These are phyloP conservation scores for Scolopax rusticola DNA, from an alignment of 2,797 vertebrate species.

Conservation along the genomic window DNA sequence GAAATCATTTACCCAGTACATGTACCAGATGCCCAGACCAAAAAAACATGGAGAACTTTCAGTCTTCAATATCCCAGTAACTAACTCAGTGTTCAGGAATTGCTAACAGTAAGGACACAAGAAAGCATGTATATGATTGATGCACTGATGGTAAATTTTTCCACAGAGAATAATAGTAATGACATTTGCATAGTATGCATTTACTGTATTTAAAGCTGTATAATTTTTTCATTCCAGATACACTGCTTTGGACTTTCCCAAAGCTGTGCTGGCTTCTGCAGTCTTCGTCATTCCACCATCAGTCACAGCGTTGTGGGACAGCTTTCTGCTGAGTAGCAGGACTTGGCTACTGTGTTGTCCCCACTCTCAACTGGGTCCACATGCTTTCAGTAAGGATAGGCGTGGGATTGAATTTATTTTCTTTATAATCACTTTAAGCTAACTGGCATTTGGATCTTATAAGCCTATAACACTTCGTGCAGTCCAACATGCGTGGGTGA, in stretches of 20 bases:
- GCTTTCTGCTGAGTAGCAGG: background rate
- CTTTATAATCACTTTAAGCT: background rate
- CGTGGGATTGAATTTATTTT: background rate
- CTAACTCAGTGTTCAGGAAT: background rate
- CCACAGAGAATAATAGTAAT: background rate
- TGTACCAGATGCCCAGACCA: background rate
- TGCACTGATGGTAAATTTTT: background rate
- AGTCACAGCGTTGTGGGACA: background rate
- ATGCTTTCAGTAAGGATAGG: background rate
- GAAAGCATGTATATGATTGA: background rate
- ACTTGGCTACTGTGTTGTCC: background rate
- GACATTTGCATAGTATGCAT: background rate
- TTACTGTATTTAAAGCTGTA: background rate
- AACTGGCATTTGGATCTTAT: background rate
- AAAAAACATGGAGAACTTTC: background rate
- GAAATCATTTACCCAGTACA: background rate
- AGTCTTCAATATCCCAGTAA: background rate
- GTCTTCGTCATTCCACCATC: background rate
- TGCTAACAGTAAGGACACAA: background rate
- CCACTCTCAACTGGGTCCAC: background rate
- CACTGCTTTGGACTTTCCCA: background rate
- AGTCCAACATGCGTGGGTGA: background rate
- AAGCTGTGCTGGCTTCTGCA: background rate
- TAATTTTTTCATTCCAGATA: background rate
- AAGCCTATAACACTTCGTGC: rapidly evolving